These are phyloP conservation scores for Sylvicapra grimmia DNA, from an alignment of 2,113 vertebrate genomes.

Conservation along the genomic window DNA sequence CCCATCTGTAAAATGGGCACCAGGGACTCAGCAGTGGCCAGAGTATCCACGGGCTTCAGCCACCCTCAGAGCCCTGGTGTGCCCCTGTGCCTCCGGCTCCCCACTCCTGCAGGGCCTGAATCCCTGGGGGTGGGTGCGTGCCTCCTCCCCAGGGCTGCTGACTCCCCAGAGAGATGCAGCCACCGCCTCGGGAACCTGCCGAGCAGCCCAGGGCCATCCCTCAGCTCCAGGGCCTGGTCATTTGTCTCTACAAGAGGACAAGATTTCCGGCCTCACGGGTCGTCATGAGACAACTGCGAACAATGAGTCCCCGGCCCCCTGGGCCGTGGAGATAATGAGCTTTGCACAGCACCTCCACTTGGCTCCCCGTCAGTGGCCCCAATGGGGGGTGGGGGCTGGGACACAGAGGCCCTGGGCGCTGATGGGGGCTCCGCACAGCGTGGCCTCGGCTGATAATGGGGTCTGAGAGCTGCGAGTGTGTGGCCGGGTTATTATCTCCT, in stretches of 20 bases:
- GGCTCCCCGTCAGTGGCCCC: not conserved
- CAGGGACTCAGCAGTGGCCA: not conserved
- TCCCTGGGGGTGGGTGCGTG: not conserved
- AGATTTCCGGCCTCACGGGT: not conserved
- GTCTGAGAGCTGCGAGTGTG: not conserved
- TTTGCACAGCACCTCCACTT: not conserved
- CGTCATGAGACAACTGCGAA: not conserved
- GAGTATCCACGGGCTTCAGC: not conserved
- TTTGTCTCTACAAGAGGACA: not conserved
- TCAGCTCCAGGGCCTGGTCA: not conserved
- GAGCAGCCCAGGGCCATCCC: not conserved
- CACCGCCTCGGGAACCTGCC: not conserved
- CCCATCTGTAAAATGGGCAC: not conserved
- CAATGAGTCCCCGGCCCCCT: not conserved
- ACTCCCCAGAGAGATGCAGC: not conserved
- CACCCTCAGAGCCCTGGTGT: fast-evolving
- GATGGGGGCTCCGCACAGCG: not conserved
- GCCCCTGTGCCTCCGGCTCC: not conserved
- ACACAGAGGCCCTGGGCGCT: not conserved
- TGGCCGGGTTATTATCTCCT: not conserved
- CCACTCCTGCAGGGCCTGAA: not conserved
- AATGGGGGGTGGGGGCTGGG: not conserved
- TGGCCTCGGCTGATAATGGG: not conserved
- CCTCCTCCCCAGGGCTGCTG: not conserved
- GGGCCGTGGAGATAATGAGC: not conserved